Conservation (phyloP, 2,797 vertebrate genomes). For the Trichosurus vulpecula region DNA sequence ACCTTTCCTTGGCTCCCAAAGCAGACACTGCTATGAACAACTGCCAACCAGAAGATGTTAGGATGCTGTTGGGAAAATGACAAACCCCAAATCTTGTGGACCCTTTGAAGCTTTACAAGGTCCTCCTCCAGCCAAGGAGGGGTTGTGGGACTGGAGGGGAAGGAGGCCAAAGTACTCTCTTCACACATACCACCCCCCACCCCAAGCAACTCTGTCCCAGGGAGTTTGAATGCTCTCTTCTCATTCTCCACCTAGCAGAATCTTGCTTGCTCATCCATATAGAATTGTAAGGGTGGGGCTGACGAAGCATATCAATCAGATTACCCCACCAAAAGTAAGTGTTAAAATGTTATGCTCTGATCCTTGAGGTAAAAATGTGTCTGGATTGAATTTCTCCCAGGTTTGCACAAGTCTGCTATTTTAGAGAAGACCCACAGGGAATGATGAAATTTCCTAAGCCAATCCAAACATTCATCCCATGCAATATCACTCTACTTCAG, state of each 20-base stretch:
- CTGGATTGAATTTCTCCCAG: not conserved
- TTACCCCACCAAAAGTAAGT: not conserved
- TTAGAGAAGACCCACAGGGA: not conserved
- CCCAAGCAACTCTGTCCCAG: not conserved
- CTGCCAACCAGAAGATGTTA: not conserved
- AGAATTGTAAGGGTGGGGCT: not conserved
- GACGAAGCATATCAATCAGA: not conserved
- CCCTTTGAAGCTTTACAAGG: not conserved
- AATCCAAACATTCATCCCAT: not conserved
- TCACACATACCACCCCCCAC: too few relatives aligned
- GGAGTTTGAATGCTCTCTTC: not conserved
- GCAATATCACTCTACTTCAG: not conserved
- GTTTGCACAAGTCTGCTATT: not conserved
- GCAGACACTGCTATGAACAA: not conserved
- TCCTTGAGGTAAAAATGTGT: not conserved
- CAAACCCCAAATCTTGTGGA: not conserved
- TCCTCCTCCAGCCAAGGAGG: not conserved
- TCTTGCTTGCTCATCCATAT: not conserved
- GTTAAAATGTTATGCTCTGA: not conserved
- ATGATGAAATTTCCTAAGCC: not conserved
- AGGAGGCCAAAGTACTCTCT: not conserved
- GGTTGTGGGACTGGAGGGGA: too few relatives aligned
- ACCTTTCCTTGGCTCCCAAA: not conserved
- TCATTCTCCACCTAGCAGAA: not conserved
- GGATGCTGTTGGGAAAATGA: not conserved